phyloP scores from a whole-genome alignment of 2,888 invertebrate species.

The Diadegma fenestrale region DNA sequence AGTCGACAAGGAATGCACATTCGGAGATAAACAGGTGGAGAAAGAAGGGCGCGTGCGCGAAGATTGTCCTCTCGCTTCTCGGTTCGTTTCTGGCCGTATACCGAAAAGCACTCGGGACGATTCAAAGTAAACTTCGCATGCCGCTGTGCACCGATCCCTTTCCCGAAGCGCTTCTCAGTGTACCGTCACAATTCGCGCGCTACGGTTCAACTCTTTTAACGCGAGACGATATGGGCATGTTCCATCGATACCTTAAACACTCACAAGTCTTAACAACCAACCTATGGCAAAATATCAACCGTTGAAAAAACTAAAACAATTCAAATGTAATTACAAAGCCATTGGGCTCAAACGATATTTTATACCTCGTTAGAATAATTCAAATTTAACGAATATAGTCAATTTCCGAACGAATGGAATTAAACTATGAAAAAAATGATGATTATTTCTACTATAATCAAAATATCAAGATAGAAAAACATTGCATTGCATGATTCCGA shows the following conservation, averaged over 20 bases:
- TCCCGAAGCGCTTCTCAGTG: constrained; percentile 74
- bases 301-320: not conserved
- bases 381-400: not conserved
- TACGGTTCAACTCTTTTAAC: constrained; percentile 70
- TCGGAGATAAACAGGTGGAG: constrained; percentile 62
- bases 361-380: not conserved
- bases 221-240: constrained; percentile 44
- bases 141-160: constrained; percentile 58
- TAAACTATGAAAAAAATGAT: not conserved
- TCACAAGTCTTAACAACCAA: not conserved
- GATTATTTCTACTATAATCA: not conserved
- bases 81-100: constrained; percentile 31
- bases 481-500: not conserved
- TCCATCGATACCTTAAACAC: not conserved
- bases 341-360: not conserved
- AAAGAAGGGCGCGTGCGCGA: constrained; percentile 59
- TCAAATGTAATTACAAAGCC: not conserved
- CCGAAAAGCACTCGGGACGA: constrained; percentile 39
- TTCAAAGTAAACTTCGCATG: constrained; percentile 65
- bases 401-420: not conserved
- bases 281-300: not conserved
- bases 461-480: not conserved
- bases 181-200: constrained; percentile 78
- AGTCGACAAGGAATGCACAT: not conserved
- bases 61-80: constrained; percentile 50